Percentiles rank a stretch among this genome's conserved stretches.
phyloP scores from a whole-genome alignment of 2,113 vertebrate genomes.

The Ptyas mucosa region DNA sequence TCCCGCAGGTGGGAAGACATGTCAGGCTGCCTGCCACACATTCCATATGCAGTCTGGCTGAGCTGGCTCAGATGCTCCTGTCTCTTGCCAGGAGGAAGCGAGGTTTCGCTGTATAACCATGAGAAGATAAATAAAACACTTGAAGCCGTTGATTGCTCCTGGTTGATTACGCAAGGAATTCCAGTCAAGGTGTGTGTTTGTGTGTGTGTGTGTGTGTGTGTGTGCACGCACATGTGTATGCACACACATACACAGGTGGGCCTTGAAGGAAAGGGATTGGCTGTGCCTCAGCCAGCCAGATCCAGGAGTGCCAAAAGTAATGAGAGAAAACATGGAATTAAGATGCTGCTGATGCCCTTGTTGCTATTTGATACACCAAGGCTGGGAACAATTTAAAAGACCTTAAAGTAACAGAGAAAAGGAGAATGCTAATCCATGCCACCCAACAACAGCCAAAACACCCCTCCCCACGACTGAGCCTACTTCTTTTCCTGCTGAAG shows the following conservation, averaged over 20 bases:
- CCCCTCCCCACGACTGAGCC: background rate
- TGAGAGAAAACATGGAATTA: background rate
- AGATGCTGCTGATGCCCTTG: background rate
- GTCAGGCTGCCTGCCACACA: background rate
- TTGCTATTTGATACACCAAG: background rate
- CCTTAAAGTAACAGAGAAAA: background rate
- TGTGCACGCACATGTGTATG: rapidly evolving
- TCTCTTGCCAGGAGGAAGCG: too few relatives aligned
- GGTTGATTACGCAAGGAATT: background rate
- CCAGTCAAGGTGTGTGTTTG: background rate
- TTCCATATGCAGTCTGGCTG: too few relatives aligned
- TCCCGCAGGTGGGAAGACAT: background rate
- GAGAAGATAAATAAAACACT: background rate
- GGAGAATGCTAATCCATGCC: background rate
- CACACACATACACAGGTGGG: background rate
- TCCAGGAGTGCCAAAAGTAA: background rate
- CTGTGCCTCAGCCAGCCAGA: too few relatives aligned
- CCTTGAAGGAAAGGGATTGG: background rate
- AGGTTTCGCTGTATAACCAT: background rate
- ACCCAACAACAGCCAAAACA: background rate
- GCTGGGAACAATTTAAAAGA: background rate
- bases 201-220: background rate
- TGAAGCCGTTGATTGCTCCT: background rate
- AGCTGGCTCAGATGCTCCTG: background rate
- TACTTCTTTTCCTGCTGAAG: background rate